Evolutionary conservation across 2,888 invertebrate genomes (phyloP).

Genomic region (Metacarcinus magister): DNA sequence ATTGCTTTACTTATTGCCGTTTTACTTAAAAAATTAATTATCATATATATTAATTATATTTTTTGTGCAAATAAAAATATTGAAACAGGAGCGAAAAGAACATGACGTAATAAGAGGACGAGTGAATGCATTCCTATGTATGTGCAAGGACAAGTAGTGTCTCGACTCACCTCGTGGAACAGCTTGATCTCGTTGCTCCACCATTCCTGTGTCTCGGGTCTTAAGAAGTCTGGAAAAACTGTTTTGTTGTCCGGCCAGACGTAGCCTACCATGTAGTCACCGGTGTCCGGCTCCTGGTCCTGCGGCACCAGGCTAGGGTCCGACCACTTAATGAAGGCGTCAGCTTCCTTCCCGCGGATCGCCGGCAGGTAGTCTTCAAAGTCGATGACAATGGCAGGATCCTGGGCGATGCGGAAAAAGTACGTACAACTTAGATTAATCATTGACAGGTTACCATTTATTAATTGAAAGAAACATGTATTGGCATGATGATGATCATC

Average conservation of each 20-base stretch:
- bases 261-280: conserved; percentile 81
- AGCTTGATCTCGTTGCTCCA: conserved; percentile 83
- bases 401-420: conserved; percentile 52
- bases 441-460: too few relatives aligned
- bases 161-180: conserved; percentile 79
- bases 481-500: not conserved
- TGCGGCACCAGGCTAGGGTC: conserved; percentile 73
- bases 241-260: conserved; percentile 82
- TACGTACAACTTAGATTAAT: not conserved
- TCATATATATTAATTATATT: too few relatives aligned
- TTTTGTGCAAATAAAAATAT: too few relatives aligned
- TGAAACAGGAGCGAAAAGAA: too few relatives aligned
- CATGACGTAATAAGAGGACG: too few relatives aligned
- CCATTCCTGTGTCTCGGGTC: conserved; percentile 82
- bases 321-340: conserved; percentile 82
- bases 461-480: not conserved
- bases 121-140: too few relatives aligned
- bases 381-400: conserved; percentile 80
- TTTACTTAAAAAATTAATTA: too few relatives aligned
- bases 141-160: not conserved
- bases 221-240: conserved; percentile 83
- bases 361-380: conserved; percentile 79
- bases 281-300: conserved; percentile 76
- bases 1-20: too few relatives aligned
- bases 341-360: conserved; percentile 71